phyloP scores from a whole-genome alignment of 2,113 vertebrate genomes.

The Excalfactoria chinensis region DNA sequence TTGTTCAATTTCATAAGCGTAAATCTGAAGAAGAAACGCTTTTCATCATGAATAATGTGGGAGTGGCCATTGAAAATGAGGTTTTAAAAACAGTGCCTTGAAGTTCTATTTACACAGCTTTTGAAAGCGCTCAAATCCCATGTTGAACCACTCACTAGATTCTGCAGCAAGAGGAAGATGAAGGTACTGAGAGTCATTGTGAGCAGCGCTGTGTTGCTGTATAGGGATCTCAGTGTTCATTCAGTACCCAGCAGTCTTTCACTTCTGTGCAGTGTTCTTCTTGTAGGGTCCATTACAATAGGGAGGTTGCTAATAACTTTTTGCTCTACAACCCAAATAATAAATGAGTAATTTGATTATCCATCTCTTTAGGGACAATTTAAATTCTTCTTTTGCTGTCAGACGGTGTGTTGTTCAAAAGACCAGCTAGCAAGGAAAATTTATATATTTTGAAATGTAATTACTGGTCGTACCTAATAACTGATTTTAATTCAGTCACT shows the following conservation, averaged over 20 bases:
- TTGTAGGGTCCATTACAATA: not conserved
- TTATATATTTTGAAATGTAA: not conserved
- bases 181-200: not conserved
- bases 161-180: not conserved
- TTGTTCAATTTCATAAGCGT: not conserved
- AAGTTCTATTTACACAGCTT: not conserved
- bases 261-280: not conserved
- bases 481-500: not conserved
- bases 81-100: not conserved
- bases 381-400: not conserved
- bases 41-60: not conserved
- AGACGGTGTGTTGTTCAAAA: not conserved
- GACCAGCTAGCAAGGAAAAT: not conserved
- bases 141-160: not conserved
- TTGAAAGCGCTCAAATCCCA: not conserved
- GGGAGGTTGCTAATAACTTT: not conserved
- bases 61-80: not conserved
- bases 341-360: slow-evolving; percentile 2
- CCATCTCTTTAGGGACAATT: not conserved
- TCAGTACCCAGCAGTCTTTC: not conserved
- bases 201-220: not conserved
- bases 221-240: not conserved
- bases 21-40: not conserved
- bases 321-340: not conserved
- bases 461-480: not conserved